Percentiles rank a stretch among this genome's conserved stretches.
These are phyloP conservation scores for Xiphorhynchus elegans DNA, from an alignment of 2,113 vertebrate species.

Conservation along the genomic window DNA sequence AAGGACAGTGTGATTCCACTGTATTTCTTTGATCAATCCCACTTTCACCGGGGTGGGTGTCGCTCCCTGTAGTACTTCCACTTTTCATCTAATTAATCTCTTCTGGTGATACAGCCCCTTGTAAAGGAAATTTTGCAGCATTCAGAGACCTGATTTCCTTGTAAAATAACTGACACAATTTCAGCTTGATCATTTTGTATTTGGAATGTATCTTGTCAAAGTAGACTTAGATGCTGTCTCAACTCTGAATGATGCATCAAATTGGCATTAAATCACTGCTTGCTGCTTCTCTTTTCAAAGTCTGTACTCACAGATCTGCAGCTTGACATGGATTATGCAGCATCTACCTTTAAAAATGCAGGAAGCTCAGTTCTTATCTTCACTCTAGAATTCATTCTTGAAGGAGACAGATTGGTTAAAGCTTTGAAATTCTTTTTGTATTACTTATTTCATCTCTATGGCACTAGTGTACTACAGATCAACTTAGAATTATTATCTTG, in stretches of 20 bases:
- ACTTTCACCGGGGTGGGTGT: not conserved
- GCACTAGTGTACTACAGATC: not conserved
- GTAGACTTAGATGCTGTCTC: not conserved
- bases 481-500: not conserved
- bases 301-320: not conserved
- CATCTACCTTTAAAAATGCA: not conserved
- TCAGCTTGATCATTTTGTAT: constrained; percentile 42
- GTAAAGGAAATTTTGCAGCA: not conserved
- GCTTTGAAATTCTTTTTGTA: not conserved
- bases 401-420: not conserved
- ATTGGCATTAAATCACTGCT: constrained; percentile 44
- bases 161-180: constrained; percentile 16
- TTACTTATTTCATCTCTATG: not conserved
- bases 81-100: constrained; percentile 14
- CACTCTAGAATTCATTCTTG: not conserved
- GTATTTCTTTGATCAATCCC: constrained; percentile 4
- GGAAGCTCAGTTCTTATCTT: not conserved
- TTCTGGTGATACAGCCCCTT: not conserved
- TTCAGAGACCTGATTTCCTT: not conserved
- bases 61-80: not conserved
- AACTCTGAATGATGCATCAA: constrained; percentile 15
- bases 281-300: not conserved
- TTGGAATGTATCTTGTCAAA: constrained; percentile 31
- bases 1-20: not conserved
- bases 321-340: not conserved